These are phyloP conservation scores for Pocillopora damicornis DNA, from an alignment of 64 coral and sea anemone genomes.

Conservation along the genomic window DNA sequence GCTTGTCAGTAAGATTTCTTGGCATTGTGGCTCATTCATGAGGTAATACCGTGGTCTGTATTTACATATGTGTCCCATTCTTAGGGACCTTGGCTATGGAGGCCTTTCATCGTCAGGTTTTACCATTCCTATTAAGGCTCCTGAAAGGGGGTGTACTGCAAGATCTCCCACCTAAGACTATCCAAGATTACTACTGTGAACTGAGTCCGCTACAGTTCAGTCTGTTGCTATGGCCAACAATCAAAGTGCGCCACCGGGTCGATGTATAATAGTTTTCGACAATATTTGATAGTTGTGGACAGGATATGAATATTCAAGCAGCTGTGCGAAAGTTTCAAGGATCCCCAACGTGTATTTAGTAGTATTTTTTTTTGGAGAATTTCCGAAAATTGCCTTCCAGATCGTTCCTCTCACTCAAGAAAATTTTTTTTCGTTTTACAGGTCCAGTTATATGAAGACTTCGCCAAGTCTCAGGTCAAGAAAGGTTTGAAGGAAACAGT, in stretches of 20 bases:
- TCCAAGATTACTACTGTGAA: slow-evolving; percentile 99
- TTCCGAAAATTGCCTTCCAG: no score
- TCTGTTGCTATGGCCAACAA: background rate
- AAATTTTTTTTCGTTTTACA: background rate
- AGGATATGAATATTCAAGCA: background rate
- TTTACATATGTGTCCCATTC: background rate
- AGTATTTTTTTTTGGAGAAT: no score
- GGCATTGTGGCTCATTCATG: no score
- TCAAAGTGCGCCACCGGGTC: background rate
- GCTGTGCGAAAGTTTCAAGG: background rate
- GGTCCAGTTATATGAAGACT: slow-evolving; percentile 96
- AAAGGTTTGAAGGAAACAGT: slow-evolving; percentile 88
- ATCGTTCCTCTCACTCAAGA: background rate
- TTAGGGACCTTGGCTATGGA: slow-evolving; percentile 97
- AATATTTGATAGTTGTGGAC: background rate
- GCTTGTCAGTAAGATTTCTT: no score
- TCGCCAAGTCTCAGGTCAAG: slow-evolving; percentile 92
- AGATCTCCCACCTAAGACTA: slow-evolving; percentile 95
- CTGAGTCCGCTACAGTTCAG: slow-evolving; percentile 89
- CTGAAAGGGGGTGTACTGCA: slow-evolving; percentile 97
- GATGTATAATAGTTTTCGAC: background rate
- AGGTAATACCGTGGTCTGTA: background rate
- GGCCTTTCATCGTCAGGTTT: slow-evolving; percentile 88
- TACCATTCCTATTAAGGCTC: slow-evolving; percentile 85
- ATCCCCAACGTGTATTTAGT: no score